These are phyloP conservation scores for Tipula unca DNA, from an alignment of 2,888 invertebrate species.

Conservation along the genomic window DNA sequence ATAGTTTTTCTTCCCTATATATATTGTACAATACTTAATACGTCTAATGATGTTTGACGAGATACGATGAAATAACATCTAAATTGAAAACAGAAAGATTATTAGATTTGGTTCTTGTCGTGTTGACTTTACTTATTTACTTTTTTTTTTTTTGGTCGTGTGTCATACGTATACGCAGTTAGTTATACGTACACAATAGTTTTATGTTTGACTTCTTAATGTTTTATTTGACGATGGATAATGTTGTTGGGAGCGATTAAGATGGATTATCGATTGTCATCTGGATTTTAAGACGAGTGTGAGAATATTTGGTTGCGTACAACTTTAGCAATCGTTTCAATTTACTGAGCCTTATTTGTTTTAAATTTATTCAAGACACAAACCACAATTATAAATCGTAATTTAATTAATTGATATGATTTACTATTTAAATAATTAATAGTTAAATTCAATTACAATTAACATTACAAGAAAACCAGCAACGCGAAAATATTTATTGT, in stretches of 20 bases:
- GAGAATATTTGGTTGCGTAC: too few relatives aligned
- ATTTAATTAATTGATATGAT: too few relatives aligned
- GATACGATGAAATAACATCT: neutral
- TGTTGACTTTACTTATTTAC: neutral
- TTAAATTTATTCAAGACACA: too few relatives aligned
- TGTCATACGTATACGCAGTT: neutral
- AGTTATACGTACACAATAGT: neutral
- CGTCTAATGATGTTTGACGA: constrained; percentile 2
- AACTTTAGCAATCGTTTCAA: too few relatives aligned
- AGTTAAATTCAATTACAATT: too few relatives aligned
- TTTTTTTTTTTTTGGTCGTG: neutral
- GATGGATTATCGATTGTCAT: neutral
- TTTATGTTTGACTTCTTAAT: neutral
- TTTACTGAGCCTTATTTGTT: too few relatives aligned
- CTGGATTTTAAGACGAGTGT: neutral
- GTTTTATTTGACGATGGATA: neutral
- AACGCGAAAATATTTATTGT: too few relatives aligned
- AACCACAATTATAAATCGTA: too few relatives aligned
- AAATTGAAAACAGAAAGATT: constrained; percentile 14
- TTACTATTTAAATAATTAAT: too few relatives aligned
- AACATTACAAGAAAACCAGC: too few relatives aligned
- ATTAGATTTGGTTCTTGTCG: neutral
- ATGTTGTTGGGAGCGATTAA: neutral
- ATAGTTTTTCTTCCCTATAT: neutral
- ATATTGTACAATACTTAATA: neutral